Evolutionary conservation across 2,888 invertebrate genomes (phyloP), one percentile per base, ranked within the genome.

Genomic region (Lamellibrachia columna): DNA sequence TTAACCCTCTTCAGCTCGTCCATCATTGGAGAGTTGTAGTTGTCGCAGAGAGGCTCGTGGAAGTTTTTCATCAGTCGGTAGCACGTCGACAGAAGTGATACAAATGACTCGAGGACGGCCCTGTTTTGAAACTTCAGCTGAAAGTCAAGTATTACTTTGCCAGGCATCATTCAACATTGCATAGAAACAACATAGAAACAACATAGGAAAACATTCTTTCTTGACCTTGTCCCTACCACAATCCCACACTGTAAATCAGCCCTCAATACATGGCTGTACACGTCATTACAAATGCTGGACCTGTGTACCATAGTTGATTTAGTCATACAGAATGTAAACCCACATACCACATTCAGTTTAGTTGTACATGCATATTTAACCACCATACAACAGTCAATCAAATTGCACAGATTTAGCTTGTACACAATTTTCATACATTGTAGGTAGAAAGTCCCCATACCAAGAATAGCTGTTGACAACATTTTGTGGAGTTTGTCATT

Each of bases 71-170:
- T 92, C 91, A 94, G 92, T n/a, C 94, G 92, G 91, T 91, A 92
- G 91, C 94, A 93, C 11, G 93, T 93, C 90, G 93, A 93, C 90
- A 94, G 92, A 52, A 94, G 91, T 3, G 93, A 40, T 8, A 94
- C 91, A 53, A 94, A 93, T n/a, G 93, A 93, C n/a, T 91, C 52
- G 22, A 75, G 75, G 15, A 11, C 22, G 6, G 75, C 15, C 22
- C n/a, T 2, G 75, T 75, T 6, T 75, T 3, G 15, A 75, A 75
- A 75, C 22, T 75, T 75, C 22, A 75, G 75, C 75, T 75, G 75
- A 75, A 75, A 75, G 22, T 75, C 15, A 75, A 11, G n/a, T 22
- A 58, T 58, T 3, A 8, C 15, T 58, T 6, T 75, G 75, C n/a
- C n/a, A 75, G 75, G 75, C 22, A 75, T 75, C 6, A 75, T 75